phyloP scores from a whole-genome alignment of 2,797 vertebrate genomes.

The Catostomus latipinnis region DNA sequence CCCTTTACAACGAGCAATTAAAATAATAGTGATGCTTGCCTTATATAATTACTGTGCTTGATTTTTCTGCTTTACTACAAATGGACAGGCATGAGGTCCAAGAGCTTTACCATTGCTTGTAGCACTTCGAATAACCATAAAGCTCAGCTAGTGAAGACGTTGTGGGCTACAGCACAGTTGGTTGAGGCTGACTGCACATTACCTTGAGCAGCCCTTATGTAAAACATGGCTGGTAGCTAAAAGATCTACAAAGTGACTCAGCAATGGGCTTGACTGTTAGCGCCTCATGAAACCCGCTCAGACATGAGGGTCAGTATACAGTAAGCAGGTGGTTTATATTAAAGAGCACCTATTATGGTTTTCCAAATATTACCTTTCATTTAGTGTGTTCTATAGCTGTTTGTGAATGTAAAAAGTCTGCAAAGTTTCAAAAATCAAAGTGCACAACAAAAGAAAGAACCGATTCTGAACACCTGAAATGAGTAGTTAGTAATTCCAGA shows the following conservation, averaged over 20 bases:
- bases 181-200: neutral
- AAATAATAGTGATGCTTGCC: too few species aligned
- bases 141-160: constrained; percentile 5
- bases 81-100: neutral
- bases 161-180: constrained; percentile 10
- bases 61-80: neutral
- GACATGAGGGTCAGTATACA: constrained; percentile 54
- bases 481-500: too few species aligned
- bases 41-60: neutral
- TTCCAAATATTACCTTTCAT: too few species aligned
- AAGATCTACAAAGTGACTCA: constrained; percentile 71
- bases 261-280: constrained; percentile 62
- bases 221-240: constrained; percentile 41
- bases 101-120: neutral
- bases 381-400: too few species aligned
- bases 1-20: too few species aligned
- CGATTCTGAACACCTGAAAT: too few species aligned
- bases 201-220: constrained; percentile 37
- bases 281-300: constrained; percentile 64
- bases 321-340: constrained; percentile 28
- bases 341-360: neutral
- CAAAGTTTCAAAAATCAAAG: too few species aligned
- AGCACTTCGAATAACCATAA: constrained; percentile 17
- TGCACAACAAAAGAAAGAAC: too few species aligned
- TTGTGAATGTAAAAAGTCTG: too few species aligned